These are phyloP conservation scores for Psittacula cyanocephala DNA, from an alignment of 2,113 vertebrate species.

Conservation along the genomic window DNA sequence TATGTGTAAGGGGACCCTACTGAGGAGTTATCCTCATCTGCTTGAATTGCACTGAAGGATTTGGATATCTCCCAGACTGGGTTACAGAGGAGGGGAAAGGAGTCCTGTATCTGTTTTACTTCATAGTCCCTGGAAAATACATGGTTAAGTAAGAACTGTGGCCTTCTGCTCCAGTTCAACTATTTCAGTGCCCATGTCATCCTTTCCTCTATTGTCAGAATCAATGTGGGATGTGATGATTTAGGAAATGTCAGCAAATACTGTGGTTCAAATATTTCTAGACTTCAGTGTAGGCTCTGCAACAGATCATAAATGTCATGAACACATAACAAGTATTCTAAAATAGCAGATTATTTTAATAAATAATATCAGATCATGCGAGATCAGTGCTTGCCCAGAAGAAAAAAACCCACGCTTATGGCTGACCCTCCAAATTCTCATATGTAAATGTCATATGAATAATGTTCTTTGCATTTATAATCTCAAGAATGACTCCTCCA, in stretches of 20 bases:
- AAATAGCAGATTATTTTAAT: slow-evolving; percentile 61
- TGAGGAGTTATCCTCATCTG: neutral
- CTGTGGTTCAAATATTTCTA: slow-evolving; percentile 30
- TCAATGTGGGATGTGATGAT: slow-evolving; percentile 33
- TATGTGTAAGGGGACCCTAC: neutral
- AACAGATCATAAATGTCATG: slow-evolving; percentile 61
- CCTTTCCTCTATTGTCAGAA: slow-evolving; percentile 12
- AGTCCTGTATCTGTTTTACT: neutral
- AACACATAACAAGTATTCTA: neutral
- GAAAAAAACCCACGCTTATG: neutral
- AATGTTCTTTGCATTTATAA: slow-evolving; percentile 21
- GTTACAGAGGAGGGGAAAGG: neutral
- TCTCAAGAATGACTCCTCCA: neutral
- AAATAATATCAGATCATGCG: slow-evolving; percentile 22
- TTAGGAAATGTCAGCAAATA: slow-evolving; percentile 48
- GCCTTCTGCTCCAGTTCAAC: neutral
- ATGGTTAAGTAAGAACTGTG: neutral
- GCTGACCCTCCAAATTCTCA: slow-evolving; percentile 33
- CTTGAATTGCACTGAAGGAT: neutral
- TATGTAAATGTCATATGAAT: slow-evolving; percentile 7
- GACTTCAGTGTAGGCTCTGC: slow-evolving; percentile 10
- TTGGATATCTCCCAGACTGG: neutral
- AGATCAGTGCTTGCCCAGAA: slow-evolving; percentile 14
- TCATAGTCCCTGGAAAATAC: neutral
- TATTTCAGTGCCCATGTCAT: neutral